A percentile compares a stretch with the other conserved stretches of the same genome.
Conservation (phyloP, 2,888 invertebrate genomes). For the Agriotes lineatus region DNA sequence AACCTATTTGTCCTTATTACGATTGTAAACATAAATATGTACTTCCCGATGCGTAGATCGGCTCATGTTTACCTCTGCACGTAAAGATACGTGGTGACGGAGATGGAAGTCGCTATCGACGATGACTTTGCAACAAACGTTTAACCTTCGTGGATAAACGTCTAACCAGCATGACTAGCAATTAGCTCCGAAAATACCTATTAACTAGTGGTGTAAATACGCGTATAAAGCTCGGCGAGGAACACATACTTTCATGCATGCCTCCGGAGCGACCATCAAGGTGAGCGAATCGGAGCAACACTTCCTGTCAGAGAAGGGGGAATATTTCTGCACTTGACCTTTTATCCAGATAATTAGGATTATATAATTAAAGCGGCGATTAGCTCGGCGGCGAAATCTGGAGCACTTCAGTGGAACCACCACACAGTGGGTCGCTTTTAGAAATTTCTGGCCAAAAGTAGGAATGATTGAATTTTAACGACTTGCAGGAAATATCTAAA, state of each 20-base stretch:
- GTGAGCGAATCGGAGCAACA: not conserved
- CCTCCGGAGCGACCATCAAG: not conserved
- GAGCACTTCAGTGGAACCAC: no score
- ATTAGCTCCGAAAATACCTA: conserved; percentile 33
- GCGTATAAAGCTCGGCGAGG: not conserved
- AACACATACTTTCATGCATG: not conserved
- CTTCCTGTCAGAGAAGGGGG: not conserved
- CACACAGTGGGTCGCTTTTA: no score
- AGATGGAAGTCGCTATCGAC: conserved; percentile 36
- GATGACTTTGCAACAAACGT: conserved; percentile 43
- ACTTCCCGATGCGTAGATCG: conserved; percentile 7
- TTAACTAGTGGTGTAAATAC: conserved; percentile 14
- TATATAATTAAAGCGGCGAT: no score
- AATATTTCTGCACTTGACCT: conserved; percentile 1
- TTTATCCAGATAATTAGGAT: no score
- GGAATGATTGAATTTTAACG: no score
- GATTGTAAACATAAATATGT: not conserved
- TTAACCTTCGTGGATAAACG: conserved; percentile 43
- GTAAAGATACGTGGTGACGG: conserved; percentile 30
- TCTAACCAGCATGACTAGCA: conserved; percentile 44
- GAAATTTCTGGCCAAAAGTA: no score
- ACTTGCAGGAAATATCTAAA: no score
- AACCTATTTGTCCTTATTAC: not conserved
- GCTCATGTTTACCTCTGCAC: conserved; percentile 19
- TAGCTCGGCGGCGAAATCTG: no score